Conservation (phyloP, 1,140 invertebrate species). For the Episyrphus balteatus region DNA sequence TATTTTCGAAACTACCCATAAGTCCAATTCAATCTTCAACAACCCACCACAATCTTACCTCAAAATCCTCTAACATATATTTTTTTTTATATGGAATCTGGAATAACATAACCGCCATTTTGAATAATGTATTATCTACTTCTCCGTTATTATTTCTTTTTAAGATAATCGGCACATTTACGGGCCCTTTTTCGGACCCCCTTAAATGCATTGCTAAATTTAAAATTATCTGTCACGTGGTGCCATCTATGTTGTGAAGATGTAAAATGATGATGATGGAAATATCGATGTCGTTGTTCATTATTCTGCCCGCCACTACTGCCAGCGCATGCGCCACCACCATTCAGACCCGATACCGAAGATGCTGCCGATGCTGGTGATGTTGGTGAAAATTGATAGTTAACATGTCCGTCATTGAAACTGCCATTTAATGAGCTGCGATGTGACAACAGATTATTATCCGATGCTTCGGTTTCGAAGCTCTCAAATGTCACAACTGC, state of each 20-base stretch:
- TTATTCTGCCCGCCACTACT: constrained; percentile 1
- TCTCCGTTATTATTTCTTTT: constrained; percentile 24
- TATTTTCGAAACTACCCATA: background rate
- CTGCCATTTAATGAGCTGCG: constrained; percentile 1
- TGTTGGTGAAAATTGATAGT: constrained; percentile 9
- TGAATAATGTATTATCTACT: background rate
- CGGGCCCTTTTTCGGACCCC: constrained; percentile 34
- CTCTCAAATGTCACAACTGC: constrained; percentile 21
- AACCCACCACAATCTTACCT: too few relatives aligned
- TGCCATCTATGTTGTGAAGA: background rate
- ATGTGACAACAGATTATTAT: constrained; percentile 27
- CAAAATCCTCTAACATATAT: too few relatives aligned
- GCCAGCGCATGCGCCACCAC: background rate
- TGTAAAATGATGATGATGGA: constrained; percentile 9
- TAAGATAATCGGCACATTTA: constrained; percentile 34
- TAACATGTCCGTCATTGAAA: background rate
- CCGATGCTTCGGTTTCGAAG: constrained; percentile 25
- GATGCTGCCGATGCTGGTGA: constrained; percentile 21
- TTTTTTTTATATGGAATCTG: too few relatives aligned
- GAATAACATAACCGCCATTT: background rate
- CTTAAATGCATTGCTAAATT: constrained; percentile 28
- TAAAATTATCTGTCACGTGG: constrained; percentile 14
- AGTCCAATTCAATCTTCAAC: too few relatives aligned
- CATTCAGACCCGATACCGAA: constrained; percentile 3
- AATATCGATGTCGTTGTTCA: constrained; percentile 4